These are phyloP conservation scores for Acropternis orthonyx DNA, from an alignment of 2,797 vertebrate species.

Conservation along the genomic window DNA sequence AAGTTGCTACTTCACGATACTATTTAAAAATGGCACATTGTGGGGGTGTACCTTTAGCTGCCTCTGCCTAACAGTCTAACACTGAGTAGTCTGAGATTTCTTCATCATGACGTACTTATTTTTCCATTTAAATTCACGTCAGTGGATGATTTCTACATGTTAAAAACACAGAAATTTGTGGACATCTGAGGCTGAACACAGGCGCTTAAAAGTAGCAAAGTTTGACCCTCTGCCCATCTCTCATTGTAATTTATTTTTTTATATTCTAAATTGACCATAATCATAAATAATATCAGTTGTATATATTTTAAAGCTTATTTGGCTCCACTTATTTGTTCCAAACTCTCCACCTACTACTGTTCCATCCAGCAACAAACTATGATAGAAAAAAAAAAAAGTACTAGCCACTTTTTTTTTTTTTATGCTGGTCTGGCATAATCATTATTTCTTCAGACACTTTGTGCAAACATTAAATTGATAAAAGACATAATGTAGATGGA, in stretches of 20 bases:
- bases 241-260: conserved; percentile 37
- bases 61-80: conserved; percentile 6
- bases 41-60: background rate
- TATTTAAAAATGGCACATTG: background rate
- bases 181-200: background rate
- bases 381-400: background rate
- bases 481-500: conserved; percentile 63
- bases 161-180: background rate
- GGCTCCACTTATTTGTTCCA: conserved; percentile 45
- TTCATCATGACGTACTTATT: background rate
- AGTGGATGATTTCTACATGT: background rate
- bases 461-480: conserved; percentile 74
- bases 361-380: conserved; percentile 38
- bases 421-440: conserved; percentile 60
- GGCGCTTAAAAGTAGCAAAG: background rate
- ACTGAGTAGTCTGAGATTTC: background rate
- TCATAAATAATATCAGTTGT: conserved; percentile 47
- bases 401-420: conserved; percentile 61
- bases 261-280: conserved; percentile 49
- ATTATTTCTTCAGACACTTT: conserved; percentile 76
- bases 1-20: background rate
- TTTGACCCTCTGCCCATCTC: background rate
- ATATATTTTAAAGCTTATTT: conserved; percentile 55
- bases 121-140: background rate
- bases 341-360: conserved; percentile 53